phyloP scores from a whole-genome alignment of 2,113 vertebrate genomes.

The Arizona elegans region DNA sequence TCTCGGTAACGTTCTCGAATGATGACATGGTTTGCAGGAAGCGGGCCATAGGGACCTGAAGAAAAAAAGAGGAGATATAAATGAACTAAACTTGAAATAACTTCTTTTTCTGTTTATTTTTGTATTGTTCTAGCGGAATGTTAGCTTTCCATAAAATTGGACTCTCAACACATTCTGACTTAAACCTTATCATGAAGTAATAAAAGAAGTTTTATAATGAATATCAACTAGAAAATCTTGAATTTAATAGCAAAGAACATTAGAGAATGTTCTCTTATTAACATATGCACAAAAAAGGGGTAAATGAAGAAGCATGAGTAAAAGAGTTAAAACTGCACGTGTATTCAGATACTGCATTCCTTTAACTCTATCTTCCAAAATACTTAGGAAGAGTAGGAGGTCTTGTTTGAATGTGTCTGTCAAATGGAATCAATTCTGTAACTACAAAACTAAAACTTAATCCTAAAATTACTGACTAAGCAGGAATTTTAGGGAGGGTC shows the following conservation, averaged over 20 bases:
- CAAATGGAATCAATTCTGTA: not conserved
- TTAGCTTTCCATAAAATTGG: not conserved
- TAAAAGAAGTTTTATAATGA: not conserved
- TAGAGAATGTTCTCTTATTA: not conserved
- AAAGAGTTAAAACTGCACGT: not conserved
- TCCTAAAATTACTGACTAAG: not conserved
- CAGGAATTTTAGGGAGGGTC: not conserved
- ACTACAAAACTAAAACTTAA: not conserved
- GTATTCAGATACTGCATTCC: not conserved
- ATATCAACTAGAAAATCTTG: not conserved
- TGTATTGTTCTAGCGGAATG: not conserved
- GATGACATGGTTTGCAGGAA: conserved; percentile 81
- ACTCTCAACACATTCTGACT: not conserved
- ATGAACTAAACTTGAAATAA: not conserved
- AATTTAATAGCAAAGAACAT: not conserved
- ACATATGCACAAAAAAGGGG: not conserved
- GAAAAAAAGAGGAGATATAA: not conserved
- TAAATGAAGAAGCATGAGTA: not conserved
- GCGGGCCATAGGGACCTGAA: conserved; percentile 76
- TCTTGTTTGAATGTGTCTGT: not conserved
- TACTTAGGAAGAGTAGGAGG: not conserved
- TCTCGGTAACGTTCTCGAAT: conserved; percentile 84
- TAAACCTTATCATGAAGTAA: not conserved
- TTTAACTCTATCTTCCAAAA: not conserved
- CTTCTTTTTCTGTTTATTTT: not conserved